phyloP scores from a whole-genome alignment of 2,113 vertebrate species.

The Girardinichthys multiradiatus region DNA sequence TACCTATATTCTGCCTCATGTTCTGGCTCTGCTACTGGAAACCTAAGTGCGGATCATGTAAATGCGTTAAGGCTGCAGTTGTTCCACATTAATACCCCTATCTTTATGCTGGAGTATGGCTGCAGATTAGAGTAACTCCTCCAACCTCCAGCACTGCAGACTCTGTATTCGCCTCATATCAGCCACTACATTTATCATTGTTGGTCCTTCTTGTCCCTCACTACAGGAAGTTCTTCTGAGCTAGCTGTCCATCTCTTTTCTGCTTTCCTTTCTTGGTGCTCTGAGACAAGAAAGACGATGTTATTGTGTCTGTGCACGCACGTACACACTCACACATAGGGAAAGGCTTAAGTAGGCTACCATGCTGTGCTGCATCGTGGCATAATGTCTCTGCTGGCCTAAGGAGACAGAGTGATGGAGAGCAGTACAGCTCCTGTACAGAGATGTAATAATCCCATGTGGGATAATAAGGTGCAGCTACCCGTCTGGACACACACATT shows the following conservation, averaged over 20 bases:
- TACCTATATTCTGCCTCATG: constrained; percentile 89
- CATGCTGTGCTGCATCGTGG: constrained; percentile 64
- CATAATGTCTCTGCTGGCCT: constrained; percentile 69
- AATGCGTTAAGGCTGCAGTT: constrained; percentile 84
- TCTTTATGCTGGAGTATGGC: constrained; percentile 90
- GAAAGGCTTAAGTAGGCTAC: constrained; percentile 67
- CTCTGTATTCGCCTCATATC: constrained; percentile 77
- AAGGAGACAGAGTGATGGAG: constrained; percentile 64
- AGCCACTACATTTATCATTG: constrained; percentile 73
- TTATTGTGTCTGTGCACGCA: constrained; percentile 52
- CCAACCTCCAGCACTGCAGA: constrained; percentile 76
- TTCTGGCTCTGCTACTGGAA: constrained; percentile 78
- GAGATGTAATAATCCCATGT: constrained; percentile 65
- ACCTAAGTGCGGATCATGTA: constrained; percentile 87
- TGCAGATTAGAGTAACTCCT: constrained; percentile 87
- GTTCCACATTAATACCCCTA: constrained; percentile 88
- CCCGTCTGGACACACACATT: constrained; percentile 58
- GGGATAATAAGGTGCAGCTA: constrained; percentile 63
- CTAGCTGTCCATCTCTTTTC: constrained; percentile 62
- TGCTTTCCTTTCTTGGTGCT: constrained; percentile 47
- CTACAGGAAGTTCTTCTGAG: constrained; percentile 71
- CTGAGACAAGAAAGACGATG: constrained; percentile 40
- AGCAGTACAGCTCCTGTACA: constrained; percentile 23
- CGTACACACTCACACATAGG: constrained; percentile 32
- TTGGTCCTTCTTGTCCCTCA: constrained; percentile 54